phyloP scores from a whole-genome alignment of 2,113 vertebrate genomes.

The Archilochus colubris region DNA sequence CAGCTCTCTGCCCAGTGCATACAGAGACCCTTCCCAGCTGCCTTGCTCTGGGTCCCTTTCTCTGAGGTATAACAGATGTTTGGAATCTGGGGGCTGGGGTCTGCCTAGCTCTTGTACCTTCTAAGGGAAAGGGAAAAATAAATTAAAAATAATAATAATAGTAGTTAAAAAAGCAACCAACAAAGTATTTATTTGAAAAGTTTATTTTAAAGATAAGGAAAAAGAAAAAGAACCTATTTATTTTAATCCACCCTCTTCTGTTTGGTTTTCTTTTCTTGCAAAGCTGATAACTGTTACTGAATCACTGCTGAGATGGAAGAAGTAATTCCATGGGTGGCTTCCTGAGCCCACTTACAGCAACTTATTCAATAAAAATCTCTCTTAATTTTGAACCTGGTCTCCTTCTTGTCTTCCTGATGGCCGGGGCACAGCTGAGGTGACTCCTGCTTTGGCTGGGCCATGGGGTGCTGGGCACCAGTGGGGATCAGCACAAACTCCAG shows the following conservation, averaged over 20 bases:
- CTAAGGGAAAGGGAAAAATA: not conserved
- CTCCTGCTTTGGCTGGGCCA: not conserved
- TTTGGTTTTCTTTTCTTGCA: conserved; percentile 56
- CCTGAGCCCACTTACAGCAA: conserved; percentile 61
- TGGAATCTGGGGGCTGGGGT: conserved; percentile 41
- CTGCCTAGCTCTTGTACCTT: conserved; percentile 61
- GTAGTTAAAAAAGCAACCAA: not conserved
- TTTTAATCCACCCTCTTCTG: conserved; percentile 66
- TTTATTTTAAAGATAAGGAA: conserved; percentile 74
- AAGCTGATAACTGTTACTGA: conserved; percentile 65
- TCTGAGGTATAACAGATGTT: conserved; percentile 51
- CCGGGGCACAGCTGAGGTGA: not conserved
- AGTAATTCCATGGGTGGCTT: conserved; percentile 62
- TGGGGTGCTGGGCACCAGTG: fast-evolving
- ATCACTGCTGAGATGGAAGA: conserved; percentile 68
- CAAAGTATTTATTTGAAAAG: conserved; percentile 75
- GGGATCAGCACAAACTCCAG: not conserved
- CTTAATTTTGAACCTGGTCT: conserved; percentile 53
- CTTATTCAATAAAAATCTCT: conserved; percentile 73
- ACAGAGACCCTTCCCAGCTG: not conserved
- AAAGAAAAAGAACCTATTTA: conserved; percentile 60
- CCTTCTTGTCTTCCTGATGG: not conserved
- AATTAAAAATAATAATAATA: too few relatives aligned
- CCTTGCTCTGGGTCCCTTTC: not conserved
- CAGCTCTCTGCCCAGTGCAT: conserved; percentile 22